Percentiles rank a stretch among this genome's conserved stretches.
phyloP scores from a whole-genome alignment of 2,113 vertebrate species.

The Struthio camelus region DNA sequence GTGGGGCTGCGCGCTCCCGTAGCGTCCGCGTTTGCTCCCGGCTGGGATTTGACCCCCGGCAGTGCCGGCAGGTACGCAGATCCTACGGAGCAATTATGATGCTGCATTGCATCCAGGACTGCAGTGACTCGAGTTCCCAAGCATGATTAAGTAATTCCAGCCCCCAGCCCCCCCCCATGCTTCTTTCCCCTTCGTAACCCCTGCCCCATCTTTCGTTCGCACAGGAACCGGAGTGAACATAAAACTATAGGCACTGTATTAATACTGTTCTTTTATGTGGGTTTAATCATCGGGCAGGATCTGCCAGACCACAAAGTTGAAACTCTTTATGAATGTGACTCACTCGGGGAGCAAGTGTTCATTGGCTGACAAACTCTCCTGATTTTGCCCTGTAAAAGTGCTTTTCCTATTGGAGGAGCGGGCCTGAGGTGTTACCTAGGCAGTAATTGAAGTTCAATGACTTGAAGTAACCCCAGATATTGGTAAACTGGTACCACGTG shows the following conservation, averaged over 20 bases:
- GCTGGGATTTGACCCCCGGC: not conserved
- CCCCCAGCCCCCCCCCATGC: no score
- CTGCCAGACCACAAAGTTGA: conserved; percentile 49
- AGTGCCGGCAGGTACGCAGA: not conserved
- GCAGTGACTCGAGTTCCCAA: not conserved
- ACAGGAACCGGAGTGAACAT: not conserved
- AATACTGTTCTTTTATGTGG: conserved; percentile 62
- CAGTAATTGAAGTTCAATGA: conserved; percentile 35
- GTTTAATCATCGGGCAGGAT: conserved; percentile 44
- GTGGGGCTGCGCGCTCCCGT: no score
- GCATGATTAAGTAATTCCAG: not conserved
- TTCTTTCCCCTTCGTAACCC: not conserved
- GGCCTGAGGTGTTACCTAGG: conserved; percentile 55
- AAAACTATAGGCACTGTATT: conserved; percentile 23
- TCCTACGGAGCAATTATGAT: not conserved
- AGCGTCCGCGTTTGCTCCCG: not conserved
- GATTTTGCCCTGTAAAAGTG: not conserved
- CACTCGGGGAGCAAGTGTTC: not conserved
- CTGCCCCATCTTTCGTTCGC: not conserved
- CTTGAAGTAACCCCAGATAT: conserved; percentile 45
- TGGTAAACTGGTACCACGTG: not conserved
- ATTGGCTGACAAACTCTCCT: conserved; percentile 60
- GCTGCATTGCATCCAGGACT: not conserved
- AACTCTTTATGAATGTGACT: conserved; percentile 56
- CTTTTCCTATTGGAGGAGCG: conserved; percentile 54